Evolutionary conservation across 2,888 invertebrate genomes (phyloP).

Genomic region (Furcula furcula): DNA sequence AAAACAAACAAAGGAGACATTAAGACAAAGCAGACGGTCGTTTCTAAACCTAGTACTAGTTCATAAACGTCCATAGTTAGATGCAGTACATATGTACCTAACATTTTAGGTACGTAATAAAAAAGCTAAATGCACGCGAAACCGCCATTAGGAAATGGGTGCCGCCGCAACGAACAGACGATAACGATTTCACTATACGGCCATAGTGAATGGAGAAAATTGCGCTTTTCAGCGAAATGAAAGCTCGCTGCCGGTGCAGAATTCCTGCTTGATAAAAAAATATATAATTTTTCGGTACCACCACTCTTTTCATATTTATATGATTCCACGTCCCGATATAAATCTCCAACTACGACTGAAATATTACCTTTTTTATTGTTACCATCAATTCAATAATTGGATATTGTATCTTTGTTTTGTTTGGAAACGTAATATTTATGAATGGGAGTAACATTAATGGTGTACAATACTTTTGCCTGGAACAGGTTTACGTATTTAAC

Average conservation of each 20-base stretch:
- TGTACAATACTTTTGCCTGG: not conserved
- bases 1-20: not conserved
- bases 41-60: slow-evolving; percentile 4
- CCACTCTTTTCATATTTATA: slow-evolving; percentile 50
- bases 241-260: slow-evolving; percentile 62
- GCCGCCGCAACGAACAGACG: slow-evolving; percentile 62
- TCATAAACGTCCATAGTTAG: slow-evolving; percentile 31
- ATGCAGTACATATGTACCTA: slow-evolving; percentile 36
- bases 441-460: not conserved
- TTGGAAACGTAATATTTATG: slow-evolving; percentile 5
- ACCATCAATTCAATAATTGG: slow-evolving; percentile 8
- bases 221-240: slow-evolving; percentile 77
- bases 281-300: slow-evolving; percentile 44
- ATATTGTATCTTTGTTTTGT: slow-evolving; percentile 9
- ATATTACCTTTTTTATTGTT: slow-evolving; percentile 6
- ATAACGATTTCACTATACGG: slow-evolving; percentile 75
- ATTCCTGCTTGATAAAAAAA: slow-evolving; percentile 61
- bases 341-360: slow-evolving; percentile 36
- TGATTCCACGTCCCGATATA: slow-evolving; percentile 44
- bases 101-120: slow-evolving; percentile 49
- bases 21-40: slow-evolving; percentile 2
- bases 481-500: not conserved
- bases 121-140: slow-evolving; percentile 74
- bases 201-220: slow-evolving; percentile 74
- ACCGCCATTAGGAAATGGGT: slow-evolving; percentile 75